Percentiles rank a stretch among this genome's conserved stretches.
These are phyloP conservation scores for Rhabdornis inornatus DNA, from an alignment of 2,113 vertebrate species.

Conservation along the genomic window DNA sequence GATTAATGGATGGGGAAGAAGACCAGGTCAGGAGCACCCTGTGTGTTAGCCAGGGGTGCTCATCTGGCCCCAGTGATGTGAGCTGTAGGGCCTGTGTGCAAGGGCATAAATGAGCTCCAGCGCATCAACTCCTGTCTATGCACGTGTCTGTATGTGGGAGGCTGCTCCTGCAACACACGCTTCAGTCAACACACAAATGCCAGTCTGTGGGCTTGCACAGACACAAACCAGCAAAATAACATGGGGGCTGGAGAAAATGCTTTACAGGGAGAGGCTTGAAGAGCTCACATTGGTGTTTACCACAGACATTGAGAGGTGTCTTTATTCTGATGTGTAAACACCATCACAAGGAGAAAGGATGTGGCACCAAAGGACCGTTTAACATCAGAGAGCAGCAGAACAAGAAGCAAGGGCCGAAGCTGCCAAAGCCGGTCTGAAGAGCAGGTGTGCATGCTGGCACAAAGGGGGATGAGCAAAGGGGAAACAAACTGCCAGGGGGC, in stretches of 20 bases:
- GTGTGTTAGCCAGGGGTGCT: not conserved
- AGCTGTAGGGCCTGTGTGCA: not conserved
- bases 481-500: not conserved
- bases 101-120: not conserved
- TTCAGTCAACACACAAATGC: not conserved
- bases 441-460: fast-evolving
- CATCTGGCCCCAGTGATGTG: not conserved
- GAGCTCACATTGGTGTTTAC: not conserved
- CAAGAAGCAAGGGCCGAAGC: not conserved
- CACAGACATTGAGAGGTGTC: not conserved
- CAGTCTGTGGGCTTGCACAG: not conserved
- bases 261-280: not conserved
- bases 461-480: not conserved
- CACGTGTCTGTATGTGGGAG: not conserved
- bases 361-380: not conserved
- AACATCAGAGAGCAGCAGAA: not conserved
- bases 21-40: not conserved
- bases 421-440: not conserved
- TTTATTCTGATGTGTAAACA: not conserved
- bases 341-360: not conserved
- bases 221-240: not conserved
- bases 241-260: not conserved
- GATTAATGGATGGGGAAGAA: not conserved
- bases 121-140: not conserved
- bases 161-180: not conserved